Evolutionary conservation across 2,888 invertebrate species (phyloP), one percentile per base, ranked within the genome.

Genomic region (Mycalesis mineus): DNA sequence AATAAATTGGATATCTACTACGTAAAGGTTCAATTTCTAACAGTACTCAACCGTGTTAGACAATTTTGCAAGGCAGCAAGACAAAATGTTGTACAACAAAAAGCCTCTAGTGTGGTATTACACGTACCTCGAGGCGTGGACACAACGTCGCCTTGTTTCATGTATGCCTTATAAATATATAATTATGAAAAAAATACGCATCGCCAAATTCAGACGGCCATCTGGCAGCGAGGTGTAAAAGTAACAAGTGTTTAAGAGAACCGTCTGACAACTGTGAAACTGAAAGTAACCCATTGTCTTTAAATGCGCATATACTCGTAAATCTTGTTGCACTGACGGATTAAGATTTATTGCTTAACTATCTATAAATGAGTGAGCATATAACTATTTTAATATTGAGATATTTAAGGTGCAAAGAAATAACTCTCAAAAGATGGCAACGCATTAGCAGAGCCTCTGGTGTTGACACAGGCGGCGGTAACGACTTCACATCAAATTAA

Each of bases 91-190:
- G 8, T n/a, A 3, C n/a, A 42, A 42, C 42, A 28, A 28, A 42
- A 42, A 42, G 28, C 7, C 2, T 14, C 14, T 14, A 14, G 14
- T 39, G 13, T 7, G 11, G 1, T 4, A 33, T 7, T 33, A 2
- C 36, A 1, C 1, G 36, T 39, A 39, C 39, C 13, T 14, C 33
- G 54, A 54, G 55, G 55, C 51, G 47, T 55, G 37, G 44, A 13
- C 29, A 52, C 55, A 42, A 31, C 44, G 6, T 39, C 44, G 44
- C 36, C 53, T 54, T 29, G 44, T 45, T 57, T 36, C 60, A 47
- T 14, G 45, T 42, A 54, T 29, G 40, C 55, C 54, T 47, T 55
- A 58, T 55, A 58, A 37, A 58, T 60, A 55, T 36, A 42, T 47
- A 41, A 54, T 57, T 39, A 48, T 44, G 22, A 54, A 57, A 60